Conservation (phyloP, 2,888 invertebrate genomes). For the Leptopilina drosophilae region DNA sequence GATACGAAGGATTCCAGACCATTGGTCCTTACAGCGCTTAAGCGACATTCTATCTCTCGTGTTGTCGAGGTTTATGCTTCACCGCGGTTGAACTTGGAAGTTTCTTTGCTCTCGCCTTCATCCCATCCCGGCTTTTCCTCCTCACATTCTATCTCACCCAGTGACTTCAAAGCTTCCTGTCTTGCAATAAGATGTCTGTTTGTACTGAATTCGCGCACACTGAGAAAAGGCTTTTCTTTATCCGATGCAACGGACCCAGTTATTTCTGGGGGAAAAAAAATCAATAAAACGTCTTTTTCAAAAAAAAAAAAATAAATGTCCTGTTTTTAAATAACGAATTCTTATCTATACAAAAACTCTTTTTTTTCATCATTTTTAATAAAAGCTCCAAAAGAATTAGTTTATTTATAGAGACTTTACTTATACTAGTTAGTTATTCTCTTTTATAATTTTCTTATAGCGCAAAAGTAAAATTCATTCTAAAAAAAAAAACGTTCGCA, state of each 20-base stretch:
- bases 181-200: constrained; percentile 66
- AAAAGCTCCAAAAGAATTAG: not conserved
- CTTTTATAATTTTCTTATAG: not conserved
- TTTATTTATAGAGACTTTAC: not conserved
- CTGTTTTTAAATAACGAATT: not conserved
- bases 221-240: not conserved
- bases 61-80: constrained; percentile 61
- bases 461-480: not conserved
- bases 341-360: no score
- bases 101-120: constrained; percentile 44
- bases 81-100: constrained; percentile 49
- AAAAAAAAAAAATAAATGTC: not conserved
- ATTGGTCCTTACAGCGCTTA: constrained; percentile 68
- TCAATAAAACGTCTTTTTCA: not conserved
- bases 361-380: no score
- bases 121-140: constrained; percentile 34
- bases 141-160: constrained; percentile 37
- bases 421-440: not conserved
- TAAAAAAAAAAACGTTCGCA: not conserved
- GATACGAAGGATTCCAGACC: constrained; percentile 69
- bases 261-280: not conserved
- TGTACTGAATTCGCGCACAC: constrained; percentile 49
- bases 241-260: not conserved
- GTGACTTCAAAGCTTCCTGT: constrained; percentile 62
- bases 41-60: constrained; percentile 69